Evolutionary conservation across 2,888 invertebrate genomes (phyloP).

Genomic region (Macrosoma leucophasiata): DNA sequence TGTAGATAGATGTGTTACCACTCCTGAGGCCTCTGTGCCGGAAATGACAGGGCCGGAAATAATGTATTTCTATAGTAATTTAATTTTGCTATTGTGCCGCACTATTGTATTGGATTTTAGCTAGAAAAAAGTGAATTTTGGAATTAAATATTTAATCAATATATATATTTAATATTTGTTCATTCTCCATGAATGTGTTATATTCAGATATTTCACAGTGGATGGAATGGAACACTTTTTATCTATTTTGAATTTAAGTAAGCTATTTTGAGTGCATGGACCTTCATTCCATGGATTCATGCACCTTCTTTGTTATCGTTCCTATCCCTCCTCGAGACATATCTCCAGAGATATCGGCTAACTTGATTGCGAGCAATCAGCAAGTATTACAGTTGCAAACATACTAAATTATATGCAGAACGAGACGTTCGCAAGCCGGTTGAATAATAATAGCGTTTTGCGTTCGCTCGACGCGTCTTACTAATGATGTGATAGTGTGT

Average conservation of each 20-base stretch:
- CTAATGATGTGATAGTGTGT: conserved; percentile 6
- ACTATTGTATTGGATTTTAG: too few species aligned
- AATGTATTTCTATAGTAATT: too few species aligned
- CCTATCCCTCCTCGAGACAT: conserved; percentile 14
- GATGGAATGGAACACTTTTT: not conserved
- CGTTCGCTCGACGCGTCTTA: conserved; percentile 7
- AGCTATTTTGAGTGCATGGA: not conserved
- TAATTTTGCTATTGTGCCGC: too few species aligned
- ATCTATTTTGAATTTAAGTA: not conserved
- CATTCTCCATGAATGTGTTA: conserved; percentile 4
- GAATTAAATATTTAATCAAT: too few species aligned
- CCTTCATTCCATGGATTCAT: not conserved
- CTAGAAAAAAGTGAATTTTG: too few species aligned
- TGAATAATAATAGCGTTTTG: conserved; percentile 39
- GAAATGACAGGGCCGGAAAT: too few species aligned
- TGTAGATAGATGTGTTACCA: too few species aligned
- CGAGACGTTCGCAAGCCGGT: conserved; percentile 25
- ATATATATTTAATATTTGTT: conserved; percentile 1
- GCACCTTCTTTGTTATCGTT: conserved; percentile 4
- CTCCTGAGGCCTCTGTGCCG: too few species aligned
- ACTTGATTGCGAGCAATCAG: conserved; percentile 39
- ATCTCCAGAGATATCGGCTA: conserved; percentile 23
- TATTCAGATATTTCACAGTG: conserved; percentile 9
- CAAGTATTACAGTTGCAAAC: conserved; percentile 37
- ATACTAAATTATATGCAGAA: conserved; percentile 35